Conservation (phyloP, 2,888 invertebrate genomes). For the Octonoba sinensis region DNA sequence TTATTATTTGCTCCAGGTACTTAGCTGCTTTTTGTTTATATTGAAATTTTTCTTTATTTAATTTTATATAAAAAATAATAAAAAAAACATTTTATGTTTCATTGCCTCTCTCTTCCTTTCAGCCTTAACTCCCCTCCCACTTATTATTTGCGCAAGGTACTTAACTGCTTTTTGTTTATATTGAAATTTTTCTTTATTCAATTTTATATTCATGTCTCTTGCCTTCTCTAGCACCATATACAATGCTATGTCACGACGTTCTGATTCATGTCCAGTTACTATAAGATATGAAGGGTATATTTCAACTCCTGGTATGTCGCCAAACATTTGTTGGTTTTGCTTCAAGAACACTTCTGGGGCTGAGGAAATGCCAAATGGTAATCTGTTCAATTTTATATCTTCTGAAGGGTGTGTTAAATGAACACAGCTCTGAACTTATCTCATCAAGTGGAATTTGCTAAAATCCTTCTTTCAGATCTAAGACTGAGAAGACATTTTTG, state of each 20-base stretch:
- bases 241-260: neutral
- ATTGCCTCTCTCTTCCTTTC: no score
- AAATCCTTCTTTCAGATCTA: slow-evolving; percentile 24
- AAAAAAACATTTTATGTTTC: no score
- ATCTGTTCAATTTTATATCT: slow-evolving; percentile 18
- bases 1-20: neutral
- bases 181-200: slow-evolving; percentile 9
- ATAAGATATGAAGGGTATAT: slow-evolving; percentile 8
- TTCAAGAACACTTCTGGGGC: slow-evolving; percentile 27
- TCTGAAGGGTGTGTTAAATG: slow-evolving; percentile 25
- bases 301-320: slow-evolving; percentile 8
- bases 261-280: neutral
- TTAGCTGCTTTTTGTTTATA: neutral
- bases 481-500: neutral
- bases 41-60: slow-evolving; percentile 9
- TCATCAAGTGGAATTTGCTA: slow-evolving; percentile 24
- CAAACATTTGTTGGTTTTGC: slow-evolving; percentile 18
- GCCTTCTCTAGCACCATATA: neutral
- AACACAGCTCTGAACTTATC: slow-evolving; percentile 19
- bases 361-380: slow-evolving; percentile 26
- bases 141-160: neutral
- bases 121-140: neutral
- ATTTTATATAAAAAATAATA: no score
- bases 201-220: neutral
- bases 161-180: neutral